Conservation (phyloP, 2,888 invertebrate species). For the Seira musarum region DNA sequence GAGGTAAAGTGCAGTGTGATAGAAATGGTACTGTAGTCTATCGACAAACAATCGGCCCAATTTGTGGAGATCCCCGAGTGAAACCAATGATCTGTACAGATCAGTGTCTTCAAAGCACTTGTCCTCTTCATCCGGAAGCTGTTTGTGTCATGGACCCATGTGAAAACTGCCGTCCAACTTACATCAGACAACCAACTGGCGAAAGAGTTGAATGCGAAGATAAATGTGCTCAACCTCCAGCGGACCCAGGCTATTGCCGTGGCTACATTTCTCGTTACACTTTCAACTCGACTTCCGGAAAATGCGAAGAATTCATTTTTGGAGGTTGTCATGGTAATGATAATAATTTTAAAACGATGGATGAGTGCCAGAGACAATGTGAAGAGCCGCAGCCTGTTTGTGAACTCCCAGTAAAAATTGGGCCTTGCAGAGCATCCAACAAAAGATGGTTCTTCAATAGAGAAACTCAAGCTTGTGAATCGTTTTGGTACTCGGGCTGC, state of each 20-base stretch:
- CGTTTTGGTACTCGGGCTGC: constrained; percentile 81
- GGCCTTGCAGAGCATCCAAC: constrained; percentile 74
- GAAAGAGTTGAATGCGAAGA: constrained; percentile 70
- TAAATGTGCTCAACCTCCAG: constrained; percentile 69
- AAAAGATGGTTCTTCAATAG: constrained; percentile 84
- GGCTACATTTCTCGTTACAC: constrained; percentile 70
- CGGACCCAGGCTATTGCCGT: constrained; percentile 68
- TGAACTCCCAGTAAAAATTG: constrained; percentile 81
- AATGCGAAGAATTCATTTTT: constrained; percentile 72
- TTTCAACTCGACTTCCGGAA: constrained; percentile 71
- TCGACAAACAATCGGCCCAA: constrained; percentile 67
- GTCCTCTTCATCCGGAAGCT: constrained; percentile 71
- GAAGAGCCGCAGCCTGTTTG: constrained; percentile 76
- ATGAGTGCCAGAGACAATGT: constrained; percentile 71
- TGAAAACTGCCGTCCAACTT: constrained; percentile 70
- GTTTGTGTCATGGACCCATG: constrained; percentile 72
- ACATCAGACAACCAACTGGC: constrained; percentile 59
- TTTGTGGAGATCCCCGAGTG: constrained; percentile 70
- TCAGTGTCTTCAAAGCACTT: constrained; percentile 70
- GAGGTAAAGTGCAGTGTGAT: constrained; percentile 80
- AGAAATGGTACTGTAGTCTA: constrained; percentile 69
- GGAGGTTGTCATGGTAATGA: constrained; percentile 73
- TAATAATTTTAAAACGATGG: constrained; percentile 72
- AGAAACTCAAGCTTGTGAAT: constrained; percentile 82
- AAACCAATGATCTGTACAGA: constrained; percentile 70